Evolutionary conservation across 2,797 vertebrate genomes (phyloP).

Genomic region (Bucorvus abyssinicus): DNA sequence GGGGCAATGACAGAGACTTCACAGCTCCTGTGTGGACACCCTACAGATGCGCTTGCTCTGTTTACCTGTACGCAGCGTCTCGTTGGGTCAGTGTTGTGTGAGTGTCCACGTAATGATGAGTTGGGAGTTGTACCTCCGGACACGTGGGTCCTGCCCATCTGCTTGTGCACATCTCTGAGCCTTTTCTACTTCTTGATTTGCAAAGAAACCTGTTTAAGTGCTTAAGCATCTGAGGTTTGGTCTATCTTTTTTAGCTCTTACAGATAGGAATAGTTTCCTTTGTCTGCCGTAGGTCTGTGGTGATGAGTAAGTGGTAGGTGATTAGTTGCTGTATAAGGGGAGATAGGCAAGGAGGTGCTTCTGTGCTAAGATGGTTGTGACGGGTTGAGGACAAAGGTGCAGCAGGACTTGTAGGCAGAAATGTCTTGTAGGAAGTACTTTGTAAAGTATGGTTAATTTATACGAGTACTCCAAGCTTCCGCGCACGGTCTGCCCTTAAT

Average conservation of each 20-base stretch:
- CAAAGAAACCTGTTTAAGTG: background rate
- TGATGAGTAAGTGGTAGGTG: background rate
- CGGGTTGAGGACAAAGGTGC: background rate
- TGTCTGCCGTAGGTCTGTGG: background rate
- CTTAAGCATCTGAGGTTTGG: background rate
- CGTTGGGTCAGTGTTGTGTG: background rate
- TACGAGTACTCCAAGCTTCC: background rate
- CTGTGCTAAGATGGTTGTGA: background rate
- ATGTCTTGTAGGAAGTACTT: background rate
- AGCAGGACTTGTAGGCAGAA: background rate
- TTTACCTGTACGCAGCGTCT: background rate
- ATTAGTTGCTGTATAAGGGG: too few species aligned
- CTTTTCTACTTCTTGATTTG: background rate
- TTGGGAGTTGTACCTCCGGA: rapidly evolving
- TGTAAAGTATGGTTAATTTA: background rate
- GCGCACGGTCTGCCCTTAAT: background rate
- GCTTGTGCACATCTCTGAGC: background rate
- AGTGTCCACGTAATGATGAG: rapidly evolving
- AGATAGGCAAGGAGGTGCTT: background rate
- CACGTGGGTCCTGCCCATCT: background rate
- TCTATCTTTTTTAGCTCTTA: background rate
- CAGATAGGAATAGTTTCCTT: background rate
- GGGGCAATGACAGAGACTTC: background rate
- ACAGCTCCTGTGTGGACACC: background rate
- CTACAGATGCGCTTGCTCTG: background rate